Conservation (phyloP, 2,113 vertebrate species). For the Heterocephalus glaber region DNA sequence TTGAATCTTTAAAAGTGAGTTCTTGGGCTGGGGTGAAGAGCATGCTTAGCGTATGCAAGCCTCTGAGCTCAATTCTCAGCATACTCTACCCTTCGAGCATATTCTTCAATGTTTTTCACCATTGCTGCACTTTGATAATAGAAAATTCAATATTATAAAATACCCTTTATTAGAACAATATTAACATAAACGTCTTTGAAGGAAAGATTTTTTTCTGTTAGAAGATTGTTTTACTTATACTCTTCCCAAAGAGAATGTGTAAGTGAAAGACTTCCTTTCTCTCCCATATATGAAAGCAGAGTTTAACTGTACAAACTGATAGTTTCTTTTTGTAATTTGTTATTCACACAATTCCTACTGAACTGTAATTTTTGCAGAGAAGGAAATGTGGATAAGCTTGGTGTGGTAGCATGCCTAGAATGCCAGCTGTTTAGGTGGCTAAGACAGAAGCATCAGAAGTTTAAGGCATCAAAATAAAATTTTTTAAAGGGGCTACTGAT, state of each 20-base stretch:
- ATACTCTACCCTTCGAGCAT: not conserved
- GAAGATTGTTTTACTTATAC: slow-evolving; percentile 47
- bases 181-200: not conserved
- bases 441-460: not conserved
- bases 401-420: not conserved
- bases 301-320: slow-evolving; percentile 55
- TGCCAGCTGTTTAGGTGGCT: not conserved
- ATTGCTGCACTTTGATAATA: not conserved
- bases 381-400: not conserved
- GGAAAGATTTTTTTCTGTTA: slow-evolving; percentile 30
- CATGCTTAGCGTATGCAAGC: not conserved
- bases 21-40: too few species aligned
- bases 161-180: slow-evolving; percentile 35
- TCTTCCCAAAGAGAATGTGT: not conserved
- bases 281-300: not conserved
- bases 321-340: slow-evolving; percentile 32
- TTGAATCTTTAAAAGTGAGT: slow-evolving; percentile 54
- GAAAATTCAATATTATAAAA: slow-evolving; percentile 47
- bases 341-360: not conserved
- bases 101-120: slow-evolving; percentile 22
- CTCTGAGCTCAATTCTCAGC: not conserved
- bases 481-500: not conserved
- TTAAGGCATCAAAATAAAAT: not conserved
- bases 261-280: slow-evolving; percentile 28
- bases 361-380: slow-evolving; percentile 10